phyloP scores from a whole-genome alignment of 2,888 invertebrate genomes.

The Syrphus vitripennis region DNA sequence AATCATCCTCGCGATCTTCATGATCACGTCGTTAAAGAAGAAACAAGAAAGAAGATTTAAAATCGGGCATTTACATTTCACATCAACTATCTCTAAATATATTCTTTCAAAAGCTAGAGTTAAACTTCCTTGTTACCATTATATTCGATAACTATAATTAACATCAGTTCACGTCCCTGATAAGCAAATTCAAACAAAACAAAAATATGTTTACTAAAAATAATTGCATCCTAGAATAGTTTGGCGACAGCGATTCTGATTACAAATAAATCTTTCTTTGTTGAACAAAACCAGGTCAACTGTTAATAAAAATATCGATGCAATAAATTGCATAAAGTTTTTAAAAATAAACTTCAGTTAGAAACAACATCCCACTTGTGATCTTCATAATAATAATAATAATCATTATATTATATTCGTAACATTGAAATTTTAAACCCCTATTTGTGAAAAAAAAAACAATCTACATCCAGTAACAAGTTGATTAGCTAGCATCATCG shows the following conservation, averaged over 20 bases:
- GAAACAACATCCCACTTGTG: background rate
- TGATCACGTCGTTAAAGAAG: too few species aligned
- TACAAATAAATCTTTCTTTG: background rate
- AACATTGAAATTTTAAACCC: conserved; percentile 34
- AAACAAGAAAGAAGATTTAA: too few species aligned
- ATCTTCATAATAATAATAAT: background rate
- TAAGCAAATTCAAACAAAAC: background rate
- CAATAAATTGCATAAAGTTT: background rate
- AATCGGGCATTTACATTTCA: too few species aligned
- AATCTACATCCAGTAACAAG: background rate
- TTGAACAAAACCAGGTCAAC: conserved; percentile 6
- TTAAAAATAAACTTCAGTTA: conserved; percentile 3
- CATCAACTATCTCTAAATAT: too few species aligned
- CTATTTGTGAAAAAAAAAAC: background rate
- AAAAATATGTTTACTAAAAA: background rate
- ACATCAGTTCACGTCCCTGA: background rate
- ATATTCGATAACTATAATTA: background rate
- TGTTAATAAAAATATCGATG: background rate
- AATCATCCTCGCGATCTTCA: too few species aligned
- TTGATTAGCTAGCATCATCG: conserved; percentile 36
- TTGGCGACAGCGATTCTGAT: background rate
- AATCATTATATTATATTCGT: background rate
- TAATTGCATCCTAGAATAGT: background rate
- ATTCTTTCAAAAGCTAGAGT: background rate
- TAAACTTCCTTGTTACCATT: background rate